phyloP scores from a whole-genome alignment of 2,888 invertebrate genomes.

The Stratiomys singularior region DNA sequence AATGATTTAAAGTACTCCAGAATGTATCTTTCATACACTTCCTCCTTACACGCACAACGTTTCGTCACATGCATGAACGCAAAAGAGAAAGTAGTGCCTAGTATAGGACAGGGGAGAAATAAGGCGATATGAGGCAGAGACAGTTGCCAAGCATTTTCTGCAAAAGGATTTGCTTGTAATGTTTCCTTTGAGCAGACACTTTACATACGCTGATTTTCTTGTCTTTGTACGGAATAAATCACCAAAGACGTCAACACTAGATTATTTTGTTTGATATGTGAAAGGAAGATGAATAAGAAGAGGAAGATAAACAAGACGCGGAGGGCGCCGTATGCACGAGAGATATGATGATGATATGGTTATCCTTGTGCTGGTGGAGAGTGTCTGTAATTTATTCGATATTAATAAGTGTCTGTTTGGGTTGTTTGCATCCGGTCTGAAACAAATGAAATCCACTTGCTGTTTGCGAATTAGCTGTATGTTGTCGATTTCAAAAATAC shows the following conservation, averaged over 20 bases:
- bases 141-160: background rate
- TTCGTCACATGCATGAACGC: background rate
- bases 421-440: too few relatives aligned
- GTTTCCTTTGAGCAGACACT: conserved; percentile 22
- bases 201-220: conserved; percentile 24
- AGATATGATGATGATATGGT: conserved; percentile 7
- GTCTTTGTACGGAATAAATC: conserved; percentile 17
- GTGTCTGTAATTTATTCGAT: background rate
- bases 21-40: conserved; percentile 4
- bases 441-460: too few relatives aligned
- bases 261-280: conserved; percentile 31
- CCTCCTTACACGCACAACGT: background rate
- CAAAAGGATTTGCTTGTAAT: background rate
- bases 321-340: too few relatives aligned
- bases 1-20: conserved; percentile 16
- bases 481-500: too few relatives aligned
- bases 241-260: conserved; percentile 31
- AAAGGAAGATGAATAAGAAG: background rate
- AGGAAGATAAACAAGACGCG: too few relatives aligned
- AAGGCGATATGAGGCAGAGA: background rate
- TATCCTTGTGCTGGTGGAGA: background rate
- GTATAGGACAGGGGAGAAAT: too few relatives aligned
- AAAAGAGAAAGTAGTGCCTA: too few relatives aligned
- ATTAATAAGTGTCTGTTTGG: conserved; percentile 1
- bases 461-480: too few relatives aligned